Percentiles rank a stretch among this genome's conserved stretches.
phyloP scores from a whole-genome alignment of 2,797 vertebrate species.

The Coregonus ussuriensis region DNA sequence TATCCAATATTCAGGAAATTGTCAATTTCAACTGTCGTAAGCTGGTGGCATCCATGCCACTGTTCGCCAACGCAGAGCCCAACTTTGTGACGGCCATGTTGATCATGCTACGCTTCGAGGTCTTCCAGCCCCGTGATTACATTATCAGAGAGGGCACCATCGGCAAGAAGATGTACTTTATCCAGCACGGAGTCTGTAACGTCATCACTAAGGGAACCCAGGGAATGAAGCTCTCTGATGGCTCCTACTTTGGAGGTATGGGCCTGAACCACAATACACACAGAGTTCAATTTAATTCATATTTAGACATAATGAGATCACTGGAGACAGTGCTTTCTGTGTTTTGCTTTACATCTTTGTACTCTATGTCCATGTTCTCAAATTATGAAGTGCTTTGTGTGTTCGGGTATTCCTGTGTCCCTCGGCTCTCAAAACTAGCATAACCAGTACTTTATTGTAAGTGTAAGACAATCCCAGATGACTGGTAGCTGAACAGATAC shows the following conservation, averaged over 20 bases:
- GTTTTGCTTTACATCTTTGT: not conserved
- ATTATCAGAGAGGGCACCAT: conserved; percentile 93
- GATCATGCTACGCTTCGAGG: conserved; percentile 92
- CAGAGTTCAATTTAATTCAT: not conserved
- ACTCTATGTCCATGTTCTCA: not conserved
- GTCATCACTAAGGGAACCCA: conserved; percentile 92
- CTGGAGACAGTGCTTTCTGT: not conserved
- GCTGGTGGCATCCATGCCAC: conserved; percentile 91
- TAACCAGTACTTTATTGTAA: not conserved
- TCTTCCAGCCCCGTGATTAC: conserved; percentile 91
- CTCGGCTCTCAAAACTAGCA: not conserved
- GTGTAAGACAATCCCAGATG: too few relatives aligned
- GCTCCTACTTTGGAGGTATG: conserved; percentile 92
- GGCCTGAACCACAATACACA: not conserved
- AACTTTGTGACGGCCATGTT: conserved; percentile 94
- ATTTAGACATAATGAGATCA: not conserved
- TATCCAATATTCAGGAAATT: conserved; percentile 79
- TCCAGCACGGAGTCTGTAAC: conserved; percentile 92
- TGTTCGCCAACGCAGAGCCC: conserved; percentile 93
- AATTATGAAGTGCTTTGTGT: not conserved
- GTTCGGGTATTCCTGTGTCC: not conserved
- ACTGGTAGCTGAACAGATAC: not conserved
- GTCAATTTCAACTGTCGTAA: conserved; percentile 96
- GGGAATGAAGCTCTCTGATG: conserved; percentile 92
- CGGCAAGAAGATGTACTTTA: conserved; percentile 97